Percentiles rank a stretch among this genome's conserved stretches.
phyloP scores from a whole-genome alignment of 2,888 invertebrate genomes.

The Neoaliturus tenellus region DNA sequence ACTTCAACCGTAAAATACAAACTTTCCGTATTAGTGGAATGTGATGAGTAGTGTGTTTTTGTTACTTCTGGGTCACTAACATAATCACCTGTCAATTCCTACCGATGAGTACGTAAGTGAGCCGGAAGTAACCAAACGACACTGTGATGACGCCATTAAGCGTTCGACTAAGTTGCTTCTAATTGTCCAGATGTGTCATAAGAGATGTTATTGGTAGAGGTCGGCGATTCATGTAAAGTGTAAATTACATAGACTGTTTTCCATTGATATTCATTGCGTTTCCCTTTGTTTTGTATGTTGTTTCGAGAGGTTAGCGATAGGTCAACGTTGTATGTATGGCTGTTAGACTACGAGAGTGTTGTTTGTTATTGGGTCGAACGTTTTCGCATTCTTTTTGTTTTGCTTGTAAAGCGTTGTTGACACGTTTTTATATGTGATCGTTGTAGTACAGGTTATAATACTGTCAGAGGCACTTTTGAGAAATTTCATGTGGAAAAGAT shows the following conservation, averaged over 20 bases:
- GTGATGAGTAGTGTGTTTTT: no score
- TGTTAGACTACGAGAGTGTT: conserved; percentile 27
- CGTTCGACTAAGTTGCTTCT: not conserved
- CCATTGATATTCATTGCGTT: conserved; percentile 14
- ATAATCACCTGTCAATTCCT: no score
- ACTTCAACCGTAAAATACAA: no score
- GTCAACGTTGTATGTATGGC: conserved; percentile 17
- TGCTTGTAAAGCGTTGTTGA: conserved; percentile 18
- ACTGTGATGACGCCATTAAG: no score
- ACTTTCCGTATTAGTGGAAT: no score
- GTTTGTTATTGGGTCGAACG: not conserved
- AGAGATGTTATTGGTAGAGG: not conserved
- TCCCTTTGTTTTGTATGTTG: not conserved
- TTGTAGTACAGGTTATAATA: not conserved
- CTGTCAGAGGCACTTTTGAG: not conserved
- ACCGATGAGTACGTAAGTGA: no score
- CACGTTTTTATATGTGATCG: conserved; percentile 28
- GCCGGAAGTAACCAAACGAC: no score
- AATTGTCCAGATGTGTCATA: not conserved
- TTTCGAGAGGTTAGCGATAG: not conserved
- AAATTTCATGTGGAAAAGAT: no score
- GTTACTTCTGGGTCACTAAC: no score
- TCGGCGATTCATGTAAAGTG: conserved; percentile 15
- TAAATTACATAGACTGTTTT: conserved; percentile 18
- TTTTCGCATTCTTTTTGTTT: not conserved